These are phyloP conservation scores for Troides helena DNA, from an alignment of 2,888 invertebrate species.

Conservation along the genomic window DNA sequence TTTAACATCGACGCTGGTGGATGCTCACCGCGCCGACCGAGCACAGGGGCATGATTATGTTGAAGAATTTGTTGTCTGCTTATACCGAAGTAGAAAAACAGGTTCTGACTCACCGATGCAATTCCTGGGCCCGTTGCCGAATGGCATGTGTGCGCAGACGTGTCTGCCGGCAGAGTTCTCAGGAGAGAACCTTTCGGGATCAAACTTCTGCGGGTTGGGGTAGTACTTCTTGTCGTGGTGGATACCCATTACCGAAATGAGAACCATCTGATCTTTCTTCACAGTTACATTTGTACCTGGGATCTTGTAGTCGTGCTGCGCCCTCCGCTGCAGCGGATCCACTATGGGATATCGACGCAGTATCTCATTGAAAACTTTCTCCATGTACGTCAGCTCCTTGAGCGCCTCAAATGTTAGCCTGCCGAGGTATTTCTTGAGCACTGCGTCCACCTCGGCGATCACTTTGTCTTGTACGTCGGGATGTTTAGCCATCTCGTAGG, in stretches of 20 bases:
- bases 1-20: no score
- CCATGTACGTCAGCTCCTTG: constrained; percentile 14
- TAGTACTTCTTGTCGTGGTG: constrained; percentile 3
- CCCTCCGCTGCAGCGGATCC: not conserved
- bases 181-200: not conserved
- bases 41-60: no score
- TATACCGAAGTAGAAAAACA: no score
- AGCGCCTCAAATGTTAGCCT: constrained; percentile 57
- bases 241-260: not conserved
- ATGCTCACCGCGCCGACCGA: no score
- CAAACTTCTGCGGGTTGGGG: constrained; percentile 1
- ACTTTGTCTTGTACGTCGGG: constrained; percentile 56
- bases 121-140: constrained; percentile 1
- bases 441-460: constrained; percentile 34
- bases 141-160: not conserved
- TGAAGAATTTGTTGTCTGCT: no score
- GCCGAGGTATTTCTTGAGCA: constrained; percentile 46
- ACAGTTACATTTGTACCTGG: not conserved
- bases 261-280: not conserved
- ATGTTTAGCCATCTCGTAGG: constrained; percentile 57
- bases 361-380: not conserved
- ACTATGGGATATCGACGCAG: constrained; percentile 1
- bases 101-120: not conserved
- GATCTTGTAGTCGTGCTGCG: not conserved
- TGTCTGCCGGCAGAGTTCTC: not conserved